These are phyloP conservation scores for Pocillopora grandis DNA, from an alignment of 92 coral and sea anemone species.

Conservation along the genomic window DNA sequence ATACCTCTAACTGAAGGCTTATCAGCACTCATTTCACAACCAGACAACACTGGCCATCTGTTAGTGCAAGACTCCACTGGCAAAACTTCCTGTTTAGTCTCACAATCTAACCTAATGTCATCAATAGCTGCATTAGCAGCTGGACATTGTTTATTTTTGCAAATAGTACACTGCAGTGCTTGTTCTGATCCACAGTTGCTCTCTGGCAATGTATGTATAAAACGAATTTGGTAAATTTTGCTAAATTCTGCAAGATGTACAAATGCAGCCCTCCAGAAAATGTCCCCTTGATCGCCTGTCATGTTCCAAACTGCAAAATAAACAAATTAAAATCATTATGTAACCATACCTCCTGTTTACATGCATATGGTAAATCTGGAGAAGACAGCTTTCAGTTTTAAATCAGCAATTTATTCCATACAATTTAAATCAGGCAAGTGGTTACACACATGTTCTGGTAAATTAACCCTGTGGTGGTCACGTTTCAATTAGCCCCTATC, in stretches of 20 bases:
- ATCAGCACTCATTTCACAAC: constrained; percentile 67
- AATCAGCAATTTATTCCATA: too few relatives aligned
- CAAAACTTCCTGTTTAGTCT: constrained; percentile 13
- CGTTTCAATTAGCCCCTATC: too few relatives aligned
- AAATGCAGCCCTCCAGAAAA: constrained; percentile 82
- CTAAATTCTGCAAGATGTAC: constrained; percentile 61
- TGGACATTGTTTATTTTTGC: constrained; percentile 25
- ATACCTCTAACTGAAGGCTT: neutral
- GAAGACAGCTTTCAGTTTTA: too few relatives aligned
- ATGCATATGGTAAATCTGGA: too few relatives aligned
- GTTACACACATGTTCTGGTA: too few relatives aligned
- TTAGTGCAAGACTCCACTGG: constrained; percentile 51
- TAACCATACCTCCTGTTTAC: too few relatives aligned
- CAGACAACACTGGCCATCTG: constrained; percentile 50
- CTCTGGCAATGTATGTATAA: constrained; percentile 64
- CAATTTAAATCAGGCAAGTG: too few relatives aligned
- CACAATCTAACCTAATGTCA: constrained; percentile 67
- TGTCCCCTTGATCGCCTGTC: constrained; percentile 72
- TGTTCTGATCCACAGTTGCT: neutral
- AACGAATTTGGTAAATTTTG: constrained; percentile 65
- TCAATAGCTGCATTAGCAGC: constrained; percentile 78
- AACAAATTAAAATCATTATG: neutral
- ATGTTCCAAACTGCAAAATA: constrained; percentile 73
- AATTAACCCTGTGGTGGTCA: too few relatives aligned
- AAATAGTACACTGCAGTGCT: neutral